Evolutionary conservation across 2,113 vertebrate genomes (phyloP), one percentile per base, ranked within the genome.

Genomic region (Sinosuthora webbiana): DNA sequence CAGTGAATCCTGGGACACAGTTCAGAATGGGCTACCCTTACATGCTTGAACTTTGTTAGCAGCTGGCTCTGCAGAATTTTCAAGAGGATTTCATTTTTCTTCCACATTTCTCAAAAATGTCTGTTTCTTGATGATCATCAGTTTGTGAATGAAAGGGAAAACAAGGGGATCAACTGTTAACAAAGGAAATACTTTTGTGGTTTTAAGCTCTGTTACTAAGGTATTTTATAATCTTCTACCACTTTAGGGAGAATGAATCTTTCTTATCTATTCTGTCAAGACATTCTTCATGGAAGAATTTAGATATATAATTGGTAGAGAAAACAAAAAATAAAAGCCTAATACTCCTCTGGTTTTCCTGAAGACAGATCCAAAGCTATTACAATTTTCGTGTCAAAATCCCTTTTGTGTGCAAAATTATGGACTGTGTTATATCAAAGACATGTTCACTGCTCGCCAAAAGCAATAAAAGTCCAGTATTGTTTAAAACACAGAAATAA

Each of bases 351-450:
- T 82, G 60, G 18, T 70, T 90, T 93, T 94, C 63, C 70, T 83
- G 69, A 71, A 18, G 41, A 87, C 28, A 39, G 50, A 62, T 93
- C 63, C 75, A 91, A 94, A 73, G 21, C 64, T 35, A 79, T 44
- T 80, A 76, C 35, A 88, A 85, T 93, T 89, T 90, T 85, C 2
- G 15, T 90, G 80, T 86, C 73, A 92, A 95, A 92, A 89, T 70
- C 59, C 35, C 52, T 92, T 96, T 92, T 94, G 83, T 94, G 78
- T 50, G 47, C 50, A 93, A 79, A 76, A 60, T 67, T 87, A 83
- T 28, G 45, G 60, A 85, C 94, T 97, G 92, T 64, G 50, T 86
- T 96, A 39, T 89, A 93, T 95, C 94, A 97, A 90, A 95, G 79
- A 79, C 41, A 63, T 87, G 79, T 47, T 70, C 53, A 57, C 23